phyloP scores from a whole-genome alignment of 2,113 vertebrate species.

The Oreochromis spilurus region DNA sequence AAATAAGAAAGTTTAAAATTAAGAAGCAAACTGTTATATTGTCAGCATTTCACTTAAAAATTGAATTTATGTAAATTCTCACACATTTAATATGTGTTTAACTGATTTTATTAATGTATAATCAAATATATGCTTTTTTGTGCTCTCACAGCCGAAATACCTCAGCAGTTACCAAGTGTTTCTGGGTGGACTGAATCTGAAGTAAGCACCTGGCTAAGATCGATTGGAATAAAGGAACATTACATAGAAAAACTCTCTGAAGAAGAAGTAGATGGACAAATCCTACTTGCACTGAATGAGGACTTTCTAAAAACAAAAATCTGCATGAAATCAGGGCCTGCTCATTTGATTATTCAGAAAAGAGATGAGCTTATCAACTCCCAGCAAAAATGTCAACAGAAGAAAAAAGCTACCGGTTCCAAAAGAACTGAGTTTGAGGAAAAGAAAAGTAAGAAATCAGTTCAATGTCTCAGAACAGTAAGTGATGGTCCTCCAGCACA shows the following conservation, averaged over 20 bases:
- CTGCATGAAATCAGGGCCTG: slow-evolving; percentile 74
- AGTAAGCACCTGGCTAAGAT: slow-evolving; percentile 74
- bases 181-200: slow-evolving; percentile 77
- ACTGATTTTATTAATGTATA: too few relatives aligned
- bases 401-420: neutral
- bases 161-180: slow-evolving; percentile 15
- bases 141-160: neutral
- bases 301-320: slow-evolving; percentile 64
- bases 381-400: neutral
- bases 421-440: neutral
- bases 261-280: slow-evolving; percentile 76
- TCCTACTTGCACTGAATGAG: slow-evolving; percentile 60
- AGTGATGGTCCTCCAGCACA: neutral
- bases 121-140: too few relatives aligned
- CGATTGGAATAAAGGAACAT: slow-evolving; percentile 66
- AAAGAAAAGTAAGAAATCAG: neutral
- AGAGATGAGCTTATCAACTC: slow-evolving; percentile 61
- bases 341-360: slow-evolving; percentile 66
- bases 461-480: neutral
- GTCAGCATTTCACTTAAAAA: too few relatives aligned
- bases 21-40: too few relatives aligned
- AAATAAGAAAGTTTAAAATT: too few relatives aligned
- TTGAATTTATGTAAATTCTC: too few relatives aligned
- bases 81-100: too few relatives aligned
- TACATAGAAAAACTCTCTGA: slow-evolving; percentile 64